A percentile compares a stretch with the other conserved stretches of the same genome.
Evolutionary conservation across 2,797 vertebrate species (phyloP).

Genomic region (Hoplostethus atlanticus): DNA sequence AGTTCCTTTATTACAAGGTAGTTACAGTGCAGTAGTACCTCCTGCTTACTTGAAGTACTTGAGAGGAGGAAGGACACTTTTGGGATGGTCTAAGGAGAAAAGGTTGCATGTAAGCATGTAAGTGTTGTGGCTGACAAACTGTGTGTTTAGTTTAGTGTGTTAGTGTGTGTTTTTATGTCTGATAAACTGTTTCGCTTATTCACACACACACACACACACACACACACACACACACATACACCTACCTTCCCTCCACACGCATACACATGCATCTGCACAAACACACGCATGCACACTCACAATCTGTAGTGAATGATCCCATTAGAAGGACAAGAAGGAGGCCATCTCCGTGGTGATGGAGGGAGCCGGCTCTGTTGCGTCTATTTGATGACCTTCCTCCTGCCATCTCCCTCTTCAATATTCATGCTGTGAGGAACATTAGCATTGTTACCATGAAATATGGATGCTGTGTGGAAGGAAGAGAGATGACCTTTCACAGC

Average conservation of each 20-base stretch:
- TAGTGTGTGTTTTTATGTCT: background rate
- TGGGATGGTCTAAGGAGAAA: background rate
- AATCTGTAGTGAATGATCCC: conserved; percentile 5
- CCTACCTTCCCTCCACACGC: background rate
- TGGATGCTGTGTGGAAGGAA: conserved; percentile 58
- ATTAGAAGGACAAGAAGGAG: conserved; percentile 29
- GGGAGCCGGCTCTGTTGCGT: background rate
- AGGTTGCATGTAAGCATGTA: background rate
- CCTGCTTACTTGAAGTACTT: too few relatives aligned
- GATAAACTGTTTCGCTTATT: background rate
- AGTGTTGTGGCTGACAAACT: too few relatives aligned
- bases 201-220: too few relatives aligned
- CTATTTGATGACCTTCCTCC: conserved; percentile 61
- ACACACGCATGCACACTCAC: conserved; percentile 29
- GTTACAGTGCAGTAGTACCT: too few relatives aligned
- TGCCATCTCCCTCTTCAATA: conserved; percentile 62
- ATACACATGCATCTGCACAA: background rate
- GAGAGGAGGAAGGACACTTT: too few relatives aligned
- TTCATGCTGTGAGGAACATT: conserved; percentile 67
- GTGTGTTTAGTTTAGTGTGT: too few relatives aligned
- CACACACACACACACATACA: background rate
- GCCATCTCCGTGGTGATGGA: conserved; percentile 34
- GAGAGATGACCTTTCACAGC: conserved; percentile 58
- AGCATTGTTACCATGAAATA: conserved; percentile 71
- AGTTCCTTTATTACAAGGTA: too few relatives aligned